A percentile compares a stretch with the other conserved stretches of the same genome.
These are phyloP conservation scores for Adoxophyes honmai DNA, from an alignment of 1,140 invertebrate genomes.

Conservation along the genomic window DNA sequence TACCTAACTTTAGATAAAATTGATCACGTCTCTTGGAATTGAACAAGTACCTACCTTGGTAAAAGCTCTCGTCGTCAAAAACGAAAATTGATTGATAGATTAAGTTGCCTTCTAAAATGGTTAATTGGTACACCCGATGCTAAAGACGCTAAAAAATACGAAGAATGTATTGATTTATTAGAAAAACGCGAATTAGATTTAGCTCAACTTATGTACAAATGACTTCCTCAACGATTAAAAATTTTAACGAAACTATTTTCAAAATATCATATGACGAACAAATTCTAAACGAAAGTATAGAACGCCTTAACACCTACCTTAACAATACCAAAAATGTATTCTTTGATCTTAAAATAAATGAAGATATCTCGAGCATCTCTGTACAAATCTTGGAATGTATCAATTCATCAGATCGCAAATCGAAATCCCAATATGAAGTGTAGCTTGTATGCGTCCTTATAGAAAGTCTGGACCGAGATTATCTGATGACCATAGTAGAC, in stretches of 20 bases:
- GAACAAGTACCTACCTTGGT: too few species aligned
- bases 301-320: constrained; percentile 21
- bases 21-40: too few species aligned
- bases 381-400: constrained; percentile 17
- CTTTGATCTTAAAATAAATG: constrained; percentile 25
- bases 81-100: not conserved
- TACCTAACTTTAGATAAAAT: too few species aligned
- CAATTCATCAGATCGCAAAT: too few species aligned
- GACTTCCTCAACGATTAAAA: constrained; percentile 23
- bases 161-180: constrained; percentile 30
- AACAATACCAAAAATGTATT: constrained; percentile 23
- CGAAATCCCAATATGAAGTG: too few species aligned
- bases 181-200: constrained; percentile 27
- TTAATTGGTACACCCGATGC: constrained; percentile 26
- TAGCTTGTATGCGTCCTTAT: too few species aligned
- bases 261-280: constrained; percentile 33
- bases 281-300: constrained; percentile 31
- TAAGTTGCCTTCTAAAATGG: constrained; percentile 1
- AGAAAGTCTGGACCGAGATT: too few species aligned
- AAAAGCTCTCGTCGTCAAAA: too few species aligned
- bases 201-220: constrained; percentile 23
- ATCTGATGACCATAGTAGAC: too few species aligned
- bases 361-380: constrained; percentile 24
- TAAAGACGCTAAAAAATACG: constrained; percentile 28
- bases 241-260: constrained; percentile 32